These are phyloP conservation scores for Cossypha niveicapilla DNA, from an alignment of 2,797 vertebrate species.

Conservation along the genomic window DNA sequence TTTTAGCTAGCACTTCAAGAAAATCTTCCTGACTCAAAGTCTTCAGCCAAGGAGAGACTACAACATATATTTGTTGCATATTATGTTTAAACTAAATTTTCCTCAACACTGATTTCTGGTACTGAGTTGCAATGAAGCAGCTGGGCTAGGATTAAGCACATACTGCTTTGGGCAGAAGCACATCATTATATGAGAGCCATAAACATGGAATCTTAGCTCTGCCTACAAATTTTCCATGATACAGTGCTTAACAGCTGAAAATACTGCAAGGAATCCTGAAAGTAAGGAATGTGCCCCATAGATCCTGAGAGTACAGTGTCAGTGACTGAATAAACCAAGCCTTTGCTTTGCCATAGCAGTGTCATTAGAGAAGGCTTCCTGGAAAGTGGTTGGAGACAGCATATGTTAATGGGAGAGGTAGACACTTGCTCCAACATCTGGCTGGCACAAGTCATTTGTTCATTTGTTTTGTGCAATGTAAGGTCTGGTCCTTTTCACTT, in stretches of 20 bases:
- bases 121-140: background rate
- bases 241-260: background rate
- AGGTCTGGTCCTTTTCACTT: background rate
- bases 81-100: background rate
- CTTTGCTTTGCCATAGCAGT: background rate
- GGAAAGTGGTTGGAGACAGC: background rate
- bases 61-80: background rate
- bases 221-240: background rate
- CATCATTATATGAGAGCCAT: background rate
- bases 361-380: background rate
- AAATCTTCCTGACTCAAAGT: background rate
- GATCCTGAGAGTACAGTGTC: background rate
- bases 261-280: background rate
- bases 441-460: background rate
- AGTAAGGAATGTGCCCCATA: background rate
- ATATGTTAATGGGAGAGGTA: background rate
- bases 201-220: background rate
- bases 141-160: background rate
- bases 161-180: background rate
- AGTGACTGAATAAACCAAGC: background rate
- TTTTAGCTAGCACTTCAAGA: background rate
- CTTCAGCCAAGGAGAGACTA: background rate
- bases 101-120: background rate
- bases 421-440: background rate
- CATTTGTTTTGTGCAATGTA: background rate